Conservation (phyloP, 1,140 invertebrate species). For the Xylocopa sonorina region DNA sequence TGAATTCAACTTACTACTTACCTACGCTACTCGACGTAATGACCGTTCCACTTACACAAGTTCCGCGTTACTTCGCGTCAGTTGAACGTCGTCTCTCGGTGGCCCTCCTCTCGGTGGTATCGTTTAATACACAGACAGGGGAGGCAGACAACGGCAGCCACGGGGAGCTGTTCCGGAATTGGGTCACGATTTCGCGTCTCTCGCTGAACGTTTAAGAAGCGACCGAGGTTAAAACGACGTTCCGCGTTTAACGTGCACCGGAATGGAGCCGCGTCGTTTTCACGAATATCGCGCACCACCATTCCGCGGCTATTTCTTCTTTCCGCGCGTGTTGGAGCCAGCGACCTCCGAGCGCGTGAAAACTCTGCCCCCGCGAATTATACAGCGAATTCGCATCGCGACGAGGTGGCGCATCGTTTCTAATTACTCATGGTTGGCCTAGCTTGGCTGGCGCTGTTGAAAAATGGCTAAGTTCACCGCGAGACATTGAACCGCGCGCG, state of each 20-base stretch:
- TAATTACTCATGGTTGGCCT: background rate
- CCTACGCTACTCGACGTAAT: constrained; percentile 34
- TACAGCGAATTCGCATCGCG: background rate
- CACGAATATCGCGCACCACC: background rate
- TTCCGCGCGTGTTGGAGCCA: no score
- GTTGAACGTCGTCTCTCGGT: constrained; percentile 22
- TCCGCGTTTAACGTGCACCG: background rate
- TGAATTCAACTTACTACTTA: constrained; percentile 58
- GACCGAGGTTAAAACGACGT: constrained; percentile 8
- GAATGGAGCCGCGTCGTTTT: background rate
- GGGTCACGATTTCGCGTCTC: constrained; percentile 52
- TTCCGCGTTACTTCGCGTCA: constrained; percentile 44
- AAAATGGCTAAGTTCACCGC: background rate
- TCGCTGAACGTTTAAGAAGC: constrained; percentile 22
- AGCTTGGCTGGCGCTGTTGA: no score
- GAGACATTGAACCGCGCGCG: background rate
- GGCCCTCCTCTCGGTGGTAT: constrained; percentile 17
- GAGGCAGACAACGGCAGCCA: background rate
- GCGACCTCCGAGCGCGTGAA: background rate
- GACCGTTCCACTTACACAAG: constrained; percentile 53
- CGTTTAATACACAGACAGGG: constrained; percentile 42
- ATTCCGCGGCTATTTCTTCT: background rate
- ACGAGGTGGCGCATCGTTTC: background rate
- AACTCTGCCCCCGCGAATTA: background rate
- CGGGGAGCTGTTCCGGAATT: constrained; percentile 45